phyloP scores from a whole-genome alignment of 2,888 invertebrate genomes.

The Tipula helvola region DNA sequence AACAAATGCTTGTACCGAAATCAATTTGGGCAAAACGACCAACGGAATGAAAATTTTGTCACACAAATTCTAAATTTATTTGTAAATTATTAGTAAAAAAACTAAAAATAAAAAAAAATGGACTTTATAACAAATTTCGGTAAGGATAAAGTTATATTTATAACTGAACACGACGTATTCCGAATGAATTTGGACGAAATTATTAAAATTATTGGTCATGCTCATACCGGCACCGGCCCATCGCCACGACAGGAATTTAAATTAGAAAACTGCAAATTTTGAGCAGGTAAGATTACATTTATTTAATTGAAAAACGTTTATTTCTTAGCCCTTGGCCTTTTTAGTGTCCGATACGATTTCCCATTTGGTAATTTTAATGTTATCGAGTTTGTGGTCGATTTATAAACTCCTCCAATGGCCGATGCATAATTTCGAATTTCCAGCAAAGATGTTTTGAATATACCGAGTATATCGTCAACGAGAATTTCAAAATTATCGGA shows the following conservation, averaged over 20 bases:
- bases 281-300: neutral
- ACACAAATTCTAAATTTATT: neutral
- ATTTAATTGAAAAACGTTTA: neutral
- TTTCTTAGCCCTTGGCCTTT: neutral
- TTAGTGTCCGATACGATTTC: neutral
- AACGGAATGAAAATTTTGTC: neutral
- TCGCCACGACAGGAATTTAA: neutral
- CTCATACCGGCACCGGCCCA: too few relatives aligned
- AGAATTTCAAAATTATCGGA: neutral
- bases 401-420: neutral
- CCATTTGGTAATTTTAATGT: neutral
- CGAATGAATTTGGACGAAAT: neutral
- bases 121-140: neutral
- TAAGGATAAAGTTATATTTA: neutral
- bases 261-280: neutral
- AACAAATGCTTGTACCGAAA: neutral
- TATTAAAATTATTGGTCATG: neutral
- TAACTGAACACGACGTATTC: neutral
- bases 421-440: neutral
- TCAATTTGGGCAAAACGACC: neutral
- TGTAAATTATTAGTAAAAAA: neutral
- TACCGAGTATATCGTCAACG: neutral
- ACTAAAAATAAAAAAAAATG: neutral
- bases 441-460: neutral
- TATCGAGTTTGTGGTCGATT: neutral